Base-by-base conservation (phyloP, 2,113 vertebrate species). In the Ageneiosus marmoratus region DNA sequence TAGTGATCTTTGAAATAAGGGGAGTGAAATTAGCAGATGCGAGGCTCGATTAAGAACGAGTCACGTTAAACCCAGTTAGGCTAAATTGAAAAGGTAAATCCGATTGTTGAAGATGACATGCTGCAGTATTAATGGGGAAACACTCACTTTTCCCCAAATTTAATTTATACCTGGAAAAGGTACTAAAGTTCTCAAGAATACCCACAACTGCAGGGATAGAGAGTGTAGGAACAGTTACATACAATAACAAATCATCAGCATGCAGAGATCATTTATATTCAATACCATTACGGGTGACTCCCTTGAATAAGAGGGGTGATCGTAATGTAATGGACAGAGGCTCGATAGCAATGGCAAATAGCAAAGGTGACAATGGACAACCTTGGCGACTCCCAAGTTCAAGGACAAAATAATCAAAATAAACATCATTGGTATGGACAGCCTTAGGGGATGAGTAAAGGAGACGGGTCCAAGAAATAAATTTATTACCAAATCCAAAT, bases 161-260 rank as follows among this genome's bases (percentile, higher is more conserved):
- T 53, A 75, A 75, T 51, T 32, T 75, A 8, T 77, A 87, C 51
- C 80, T 76, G 27, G 83, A 83, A 79, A 85, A 85, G 24, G 24
- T 7, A 2, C 76, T n/a, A 29, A 85, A 74, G 9, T 37, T 41
- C 34, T 67, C n/a, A 18, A 73, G 60, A 80, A 80, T 62, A 56
- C 29, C 24, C 16, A 82, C 22, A 41, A 70, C 63, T 69, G 58
- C 32, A 55, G 69, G 55, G 37, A 75, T 48, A 73, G 44, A 34
- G 70, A n/a, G n/a, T n/a, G n/a, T n/a, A n/a, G n/a, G n/a, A n/a
- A n/a, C n/a, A n/a, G n/a, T n/a, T n/a, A n/a, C n/a, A n/a, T n/a
- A n/a, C n/a, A n/a, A n/a, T n/a, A n/a, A n/a, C n/a, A n/a, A n/a
- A n/a, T n/a, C n/a, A 77, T 77, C 32, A 5, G 55, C 53, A 58